Percentiles rank a stretch among this genome's conserved stretches.
phyloP scores from a whole-genome alignment of 2,888 invertebrate genomes.

The Electrophaes corylata region DNA sequence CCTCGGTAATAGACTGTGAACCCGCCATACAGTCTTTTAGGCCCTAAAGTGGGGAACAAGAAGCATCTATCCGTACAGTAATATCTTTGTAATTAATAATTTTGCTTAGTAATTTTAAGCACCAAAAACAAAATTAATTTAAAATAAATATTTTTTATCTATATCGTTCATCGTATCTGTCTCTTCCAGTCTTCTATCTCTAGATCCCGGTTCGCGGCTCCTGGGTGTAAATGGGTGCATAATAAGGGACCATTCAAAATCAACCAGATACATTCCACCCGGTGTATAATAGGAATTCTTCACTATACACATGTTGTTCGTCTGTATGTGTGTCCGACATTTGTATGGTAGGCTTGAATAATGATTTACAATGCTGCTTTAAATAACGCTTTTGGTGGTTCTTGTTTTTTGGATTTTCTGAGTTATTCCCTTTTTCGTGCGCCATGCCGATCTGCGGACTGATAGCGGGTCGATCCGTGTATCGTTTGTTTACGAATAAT shows the following conservation, averaged over 20 bases:
- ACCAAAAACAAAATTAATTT: no score
- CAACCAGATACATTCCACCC: conserved; percentile 74
- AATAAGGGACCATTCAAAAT: conserved; percentile 83
- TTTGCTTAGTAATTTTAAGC: no score
- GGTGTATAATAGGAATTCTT: conserved; percentile 75
- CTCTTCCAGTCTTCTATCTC: conserved; percentile 35
- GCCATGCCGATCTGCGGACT: conserved; percentile 29
- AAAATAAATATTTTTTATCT: not conserved
- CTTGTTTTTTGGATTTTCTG: conserved; percentile 37
- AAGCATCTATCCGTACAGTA: no score
- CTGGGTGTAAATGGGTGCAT: conserved; percentile 83
- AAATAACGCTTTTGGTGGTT: conserved; percentile 41
- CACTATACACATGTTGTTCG: conserved; percentile 74
- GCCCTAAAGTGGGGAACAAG: no score
- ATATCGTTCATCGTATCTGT: not conserved
- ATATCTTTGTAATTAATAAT: no score
- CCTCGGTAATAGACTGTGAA: no score
- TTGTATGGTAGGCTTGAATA: conserved; percentile 77
- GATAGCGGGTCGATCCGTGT: conserved; percentile 26
- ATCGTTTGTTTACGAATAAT: conserved; percentile 17
- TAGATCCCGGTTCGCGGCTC: conserved; percentile 43
- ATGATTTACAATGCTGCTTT: conserved; percentile 73
- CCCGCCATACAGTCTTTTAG: no score
- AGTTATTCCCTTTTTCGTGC: conserved; percentile 40
- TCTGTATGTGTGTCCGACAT: conserved; percentile 67